A percentile compares a stretch with the other conserved stretches of the same genome.
phyloP scores from a whole-genome alignment of 2,113 vertebrate genomes.

The Eudyptes chrysolophus region DNA sequence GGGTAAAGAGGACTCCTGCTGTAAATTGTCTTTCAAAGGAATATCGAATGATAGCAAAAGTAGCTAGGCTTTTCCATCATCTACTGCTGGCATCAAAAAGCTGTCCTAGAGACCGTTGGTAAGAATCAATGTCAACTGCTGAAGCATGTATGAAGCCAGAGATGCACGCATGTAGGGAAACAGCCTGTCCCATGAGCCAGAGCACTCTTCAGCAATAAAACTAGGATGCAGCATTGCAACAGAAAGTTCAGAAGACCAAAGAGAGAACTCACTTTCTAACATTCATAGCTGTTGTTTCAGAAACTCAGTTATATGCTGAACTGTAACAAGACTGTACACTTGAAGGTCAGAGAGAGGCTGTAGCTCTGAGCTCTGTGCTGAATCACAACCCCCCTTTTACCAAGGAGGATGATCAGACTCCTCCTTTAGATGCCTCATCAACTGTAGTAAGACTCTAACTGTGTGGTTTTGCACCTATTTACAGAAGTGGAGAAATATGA shows the following conservation, averaged over 20 bases:
- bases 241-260: background rate
- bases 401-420: background rate
- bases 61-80: background rate
- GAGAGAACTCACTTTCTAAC: background rate
- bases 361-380: background rate
- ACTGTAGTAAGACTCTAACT: background rate
- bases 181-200: background rate
- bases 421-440: background rate
- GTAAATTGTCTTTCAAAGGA: background rate
- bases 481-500: background rate
- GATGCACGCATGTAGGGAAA: background rate
- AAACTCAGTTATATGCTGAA: background rate
- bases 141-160: background rate
- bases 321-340: background rate
- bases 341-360: background rate
- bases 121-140: background rate
- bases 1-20: background rate
- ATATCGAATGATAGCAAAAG: background rate
- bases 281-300: background rate
- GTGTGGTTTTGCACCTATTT: background rate
- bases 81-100: background rate
- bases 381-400: background rate
- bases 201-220: background rate
- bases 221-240: background rate
- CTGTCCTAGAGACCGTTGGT: background rate